phyloP scores from a whole-genome alignment of 2,797 vertebrate species.

The Poeciliopsis paucimaculata region DNA sequence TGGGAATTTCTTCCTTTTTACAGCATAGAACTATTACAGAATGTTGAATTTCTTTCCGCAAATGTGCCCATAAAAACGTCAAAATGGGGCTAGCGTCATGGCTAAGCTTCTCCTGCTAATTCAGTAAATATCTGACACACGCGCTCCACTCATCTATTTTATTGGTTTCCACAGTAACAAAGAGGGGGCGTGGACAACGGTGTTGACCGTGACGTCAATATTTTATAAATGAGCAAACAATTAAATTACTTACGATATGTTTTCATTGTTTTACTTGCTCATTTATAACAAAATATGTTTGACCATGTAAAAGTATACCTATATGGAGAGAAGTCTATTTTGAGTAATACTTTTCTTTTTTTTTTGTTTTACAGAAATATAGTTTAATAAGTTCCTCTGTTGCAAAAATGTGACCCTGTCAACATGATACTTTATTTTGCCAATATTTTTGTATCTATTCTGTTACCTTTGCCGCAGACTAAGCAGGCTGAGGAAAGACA shows the following conservation, averaged over 20 bases:
- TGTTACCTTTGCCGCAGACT: neutral
- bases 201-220: neutral
- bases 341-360: neutral
- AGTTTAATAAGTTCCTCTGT: neutral
- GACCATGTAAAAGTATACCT: neutral
- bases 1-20: neutral
- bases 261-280: neutral
- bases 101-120: conserved; percentile 52
- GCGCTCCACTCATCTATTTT: conserved; percentile 47
- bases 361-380: neutral
- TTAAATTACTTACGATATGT: neutral
- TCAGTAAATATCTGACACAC: conserved; percentile 31
- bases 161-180: conserved; percentile 75
- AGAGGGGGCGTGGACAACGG: conserved; percentile 44
- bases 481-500: neutral
- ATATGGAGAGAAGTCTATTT: neutral
- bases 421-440: neutral
- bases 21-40: neutral
- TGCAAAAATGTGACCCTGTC: neutral
- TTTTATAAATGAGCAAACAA: too few species aligned
- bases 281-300: neutral
- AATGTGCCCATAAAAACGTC: neutral
- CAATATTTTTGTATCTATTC: neutral
- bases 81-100: conserved; percentile 11
- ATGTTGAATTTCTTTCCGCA: neutral